phyloP scores from a whole-genome alignment of 2,797 vertebrate genomes.

The Salarias fasciatus region DNA sequence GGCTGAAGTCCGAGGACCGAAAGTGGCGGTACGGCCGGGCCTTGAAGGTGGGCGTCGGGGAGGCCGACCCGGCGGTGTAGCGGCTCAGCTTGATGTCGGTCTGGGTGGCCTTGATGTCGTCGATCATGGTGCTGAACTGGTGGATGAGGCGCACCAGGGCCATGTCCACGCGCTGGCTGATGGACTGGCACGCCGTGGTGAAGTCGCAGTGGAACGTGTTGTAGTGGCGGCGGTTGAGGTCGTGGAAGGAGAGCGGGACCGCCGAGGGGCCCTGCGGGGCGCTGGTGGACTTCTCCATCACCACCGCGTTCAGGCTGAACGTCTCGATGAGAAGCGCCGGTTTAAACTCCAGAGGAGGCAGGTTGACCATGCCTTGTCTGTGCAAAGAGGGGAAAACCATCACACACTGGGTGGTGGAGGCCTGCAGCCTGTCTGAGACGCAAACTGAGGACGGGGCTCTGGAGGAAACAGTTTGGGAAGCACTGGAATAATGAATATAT shows the following conservation, averaged over 20 bases:
- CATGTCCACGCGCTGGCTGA: constrained; percentile 99
- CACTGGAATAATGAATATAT: too few relatives aligned
- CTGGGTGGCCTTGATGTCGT: constrained; percentile 98
- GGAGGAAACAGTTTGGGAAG: too few relatives aligned
- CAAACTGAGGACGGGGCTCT: too few relatives aligned
- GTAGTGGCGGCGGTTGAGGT: constrained; percentile 94
- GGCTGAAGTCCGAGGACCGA: constrained; percentile 96
- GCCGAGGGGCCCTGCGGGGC: constrained; percentile 86
- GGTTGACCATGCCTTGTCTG: constrained; percentile 92
- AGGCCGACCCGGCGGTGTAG: constrained; percentile 96
- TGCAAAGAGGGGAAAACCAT: not conserved
- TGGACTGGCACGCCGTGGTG: constrained; percentile 96
- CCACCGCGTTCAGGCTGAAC: constrained; percentile 94
- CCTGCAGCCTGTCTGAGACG: too few relatives aligned
- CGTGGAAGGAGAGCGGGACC: constrained; percentile 92
- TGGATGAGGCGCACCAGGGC: constrained; percentile 97
- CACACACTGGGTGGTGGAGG: too few relatives aligned
- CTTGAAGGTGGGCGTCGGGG: constrained; percentile 96
- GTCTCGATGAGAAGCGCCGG: constrained; percentile 97
- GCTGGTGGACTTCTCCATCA: constrained; percentile 93
- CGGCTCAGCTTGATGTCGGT: constrained; percentile 98
- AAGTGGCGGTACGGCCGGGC: constrained; percentile 92
- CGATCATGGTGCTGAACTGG: constrained; percentile 99
- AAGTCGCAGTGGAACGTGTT: constrained; percentile 98
- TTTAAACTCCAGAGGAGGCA: constrained; percentile 95